Percentiles rank a stretch among this genome's conserved stretches.
phyloP scores from a whole-genome alignment of 2,888 invertebrate species.

The Caenorhabditis japonica region DNA sequence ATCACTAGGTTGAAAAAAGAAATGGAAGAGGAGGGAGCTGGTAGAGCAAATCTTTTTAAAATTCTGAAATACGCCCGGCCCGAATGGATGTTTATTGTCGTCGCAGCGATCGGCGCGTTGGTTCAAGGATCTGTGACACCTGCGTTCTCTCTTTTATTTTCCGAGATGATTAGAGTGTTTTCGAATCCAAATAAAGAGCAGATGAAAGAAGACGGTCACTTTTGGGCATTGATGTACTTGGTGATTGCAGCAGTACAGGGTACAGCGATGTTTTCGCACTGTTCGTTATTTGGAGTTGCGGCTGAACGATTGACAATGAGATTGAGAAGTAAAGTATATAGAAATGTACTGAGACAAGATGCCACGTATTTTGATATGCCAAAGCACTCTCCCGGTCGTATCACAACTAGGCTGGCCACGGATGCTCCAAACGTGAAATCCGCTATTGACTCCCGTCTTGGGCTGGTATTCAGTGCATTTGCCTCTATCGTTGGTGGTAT shows the following conservation, averaged over 20 bases:
- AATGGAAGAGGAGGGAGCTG: constrained; percentile 67
- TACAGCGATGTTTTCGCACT: constrained; percentile 67
- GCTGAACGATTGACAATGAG: constrained; percentile 78
- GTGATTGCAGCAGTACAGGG: constrained; percentile 78
- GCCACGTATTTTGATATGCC: constrained; percentile 79
- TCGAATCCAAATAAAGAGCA: constrained; percentile 74
- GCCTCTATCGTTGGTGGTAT: constrained; percentile 78
- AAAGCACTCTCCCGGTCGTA: constrained; percentile 77
- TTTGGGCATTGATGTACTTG: constrained; percentile 79
- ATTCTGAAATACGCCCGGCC: constrained; percentile 78
- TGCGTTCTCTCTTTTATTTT: constrained; percentile 79
- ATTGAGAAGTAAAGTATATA: constrained; percentile 77
- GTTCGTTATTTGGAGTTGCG: constrained; percentile 76
- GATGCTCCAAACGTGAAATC: constrained; percentile 79
- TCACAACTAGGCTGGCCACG: constrained; percentile 78
- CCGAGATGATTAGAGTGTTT: constrained; percentile 60
- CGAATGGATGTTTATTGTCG: constrained; percentile 78
- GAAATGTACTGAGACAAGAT: constrained; percentile 78
- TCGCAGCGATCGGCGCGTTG: constrained; percentile 77
- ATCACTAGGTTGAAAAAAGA: constrained; percentile 62
- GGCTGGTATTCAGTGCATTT: constrained; percentile 77
- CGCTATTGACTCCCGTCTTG: constrained; percentile 79
- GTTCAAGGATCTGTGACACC: constrained; percentile 78
- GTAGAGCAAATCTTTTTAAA: constrained; percentile 65
- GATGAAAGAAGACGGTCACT: constrained; percentile 77